Conservation (phyloP, 2,888 invertebrate genomes). For the Vesta saturnalis region DNA sequence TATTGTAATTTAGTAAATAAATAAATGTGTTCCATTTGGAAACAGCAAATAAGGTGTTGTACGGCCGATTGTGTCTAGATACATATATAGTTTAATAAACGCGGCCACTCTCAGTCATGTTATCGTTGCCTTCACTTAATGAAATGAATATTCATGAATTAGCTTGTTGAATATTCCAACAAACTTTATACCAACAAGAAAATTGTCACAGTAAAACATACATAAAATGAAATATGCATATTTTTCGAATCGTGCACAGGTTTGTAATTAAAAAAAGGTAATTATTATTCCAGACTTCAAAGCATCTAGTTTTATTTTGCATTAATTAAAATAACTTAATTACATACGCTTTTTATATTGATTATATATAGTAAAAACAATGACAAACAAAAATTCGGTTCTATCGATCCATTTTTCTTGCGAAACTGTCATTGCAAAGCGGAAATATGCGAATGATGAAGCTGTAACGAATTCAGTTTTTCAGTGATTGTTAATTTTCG, state of each 20-base stretch:
- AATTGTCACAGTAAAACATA: conserved; percentile 50
- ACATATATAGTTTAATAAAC: conserved; percentile 46
- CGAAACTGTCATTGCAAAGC: too few species aligned
- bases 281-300: background rate
- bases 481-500: too few species aligned
- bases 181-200: conserved; percentile 45
- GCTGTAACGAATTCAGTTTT: too few species aligned
- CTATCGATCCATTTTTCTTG: too few species aligned
- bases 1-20: too few species aligned
- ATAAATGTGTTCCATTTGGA: too few species aligned
- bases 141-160: conserved; percentile 56
- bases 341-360: too few species aligned
- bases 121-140: conserved; percentile 55
- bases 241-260: conserved; percentile 26
- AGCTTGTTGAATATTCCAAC: conserved; percentile 54
- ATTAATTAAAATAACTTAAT: background rate
- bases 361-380: too few species aligned
- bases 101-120: conserved; percentile 48
- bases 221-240: conserved; percentile 45
- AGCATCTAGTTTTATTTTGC: conserved; percentile 1
- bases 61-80: conserved; percentile 47
- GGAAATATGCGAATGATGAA: too few species aligned
- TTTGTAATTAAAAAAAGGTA: background rate
- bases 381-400: too few species aligned
- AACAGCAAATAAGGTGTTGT: conserved; percentile 19